Base-by-base conservation (phyloP, 2,888 invertebrate genomes). In the Idaea straminata region DNA sequence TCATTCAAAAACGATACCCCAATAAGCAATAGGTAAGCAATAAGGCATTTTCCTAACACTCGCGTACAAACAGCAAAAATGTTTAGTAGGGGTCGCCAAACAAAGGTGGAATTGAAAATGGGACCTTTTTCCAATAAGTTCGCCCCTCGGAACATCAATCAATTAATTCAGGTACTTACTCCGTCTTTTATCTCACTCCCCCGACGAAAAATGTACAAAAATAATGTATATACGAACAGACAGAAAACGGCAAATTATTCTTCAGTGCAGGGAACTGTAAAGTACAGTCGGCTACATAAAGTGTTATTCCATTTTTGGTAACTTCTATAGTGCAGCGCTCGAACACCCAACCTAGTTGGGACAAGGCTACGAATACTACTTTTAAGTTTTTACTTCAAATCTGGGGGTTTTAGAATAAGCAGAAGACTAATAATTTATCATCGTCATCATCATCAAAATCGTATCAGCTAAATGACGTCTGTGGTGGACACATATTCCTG, bases 161-260 rank as follows among this genome's bases (percentile, higher is more conserved):
- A 59, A 59, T 86, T 84, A 86, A 81, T 78, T 73, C 76, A 76
- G 76, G 74, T 80, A 77, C 75, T 77, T 78, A 74, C 76, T 77
- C 74, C 75, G 70, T 66, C 75, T 75, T 80, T 81, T 79, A 77
- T 77, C 77, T 79, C 63, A 63, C 69, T 69, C 69, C 71, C 70
- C 64, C 65, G 47, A 68, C 16, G 13, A 34, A 68, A 66, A 69
- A 66, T 68, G 65, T 68, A 69, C 66, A 68, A 66, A 70, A 72
- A 69, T 64, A 69, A 69, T 65, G 67, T 67, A 69, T 69, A 69
- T 59, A 59, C 34, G 59, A 34, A 13, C 25, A 25, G 34, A 34
- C 16, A 25, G 16, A 59, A 34, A 59, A 59, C 34, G 34, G 59
- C 34, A 65, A 69, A 69, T 69, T 69, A 66, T 69, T 66, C 67